phyloP scores from a whole-genome alignment of 2,888 invertebrate genomes.

The Dryobotodes eremita region DNA sequence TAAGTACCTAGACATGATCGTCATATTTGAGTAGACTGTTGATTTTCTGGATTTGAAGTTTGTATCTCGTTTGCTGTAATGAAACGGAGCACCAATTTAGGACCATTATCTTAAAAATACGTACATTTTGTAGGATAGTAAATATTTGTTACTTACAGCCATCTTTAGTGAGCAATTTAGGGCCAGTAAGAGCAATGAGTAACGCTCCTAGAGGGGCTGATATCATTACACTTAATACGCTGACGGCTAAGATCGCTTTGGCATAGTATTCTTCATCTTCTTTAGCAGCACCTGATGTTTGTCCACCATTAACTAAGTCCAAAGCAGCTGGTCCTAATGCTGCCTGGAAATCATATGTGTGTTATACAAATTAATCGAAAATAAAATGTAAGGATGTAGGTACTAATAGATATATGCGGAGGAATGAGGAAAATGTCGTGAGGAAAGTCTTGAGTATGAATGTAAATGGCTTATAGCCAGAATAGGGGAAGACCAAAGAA shows the following conservation, averaged over 20 bases:
- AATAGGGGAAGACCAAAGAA: not conserved
- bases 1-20: not conserved
- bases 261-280: conserved; percentile 89
- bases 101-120: not conserved
- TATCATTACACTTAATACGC: conserved; percentile 93
- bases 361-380: not conserved
- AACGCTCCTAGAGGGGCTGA: conserved; percentile 94
- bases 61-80: conserved; percentile 50
- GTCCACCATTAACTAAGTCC: conserved; percentile 86
- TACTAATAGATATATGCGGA: not conserved
- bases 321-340: conserved; percentile 93
- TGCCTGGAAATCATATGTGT: conserved; percentile 87
- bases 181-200: conserved; percentile 92
- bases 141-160: conserved; percentile 69
- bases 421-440: not conserved
- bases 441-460: not conserved
- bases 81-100: not conserved
- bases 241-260: conserved; percentile 92
- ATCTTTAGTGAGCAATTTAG: conserved; percentile 86
- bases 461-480: not conserved
- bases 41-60: conserved; percentile 55
- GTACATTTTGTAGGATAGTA: not conserved
- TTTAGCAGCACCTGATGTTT: conserved; percentile 81
- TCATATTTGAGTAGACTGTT: conserved; percentile 54
- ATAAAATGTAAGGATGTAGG: not conserved